Base-by-base conservation (phyloP, 2,797 vertebrate genomes). In the Zenarchopterus dispar region DNA sequence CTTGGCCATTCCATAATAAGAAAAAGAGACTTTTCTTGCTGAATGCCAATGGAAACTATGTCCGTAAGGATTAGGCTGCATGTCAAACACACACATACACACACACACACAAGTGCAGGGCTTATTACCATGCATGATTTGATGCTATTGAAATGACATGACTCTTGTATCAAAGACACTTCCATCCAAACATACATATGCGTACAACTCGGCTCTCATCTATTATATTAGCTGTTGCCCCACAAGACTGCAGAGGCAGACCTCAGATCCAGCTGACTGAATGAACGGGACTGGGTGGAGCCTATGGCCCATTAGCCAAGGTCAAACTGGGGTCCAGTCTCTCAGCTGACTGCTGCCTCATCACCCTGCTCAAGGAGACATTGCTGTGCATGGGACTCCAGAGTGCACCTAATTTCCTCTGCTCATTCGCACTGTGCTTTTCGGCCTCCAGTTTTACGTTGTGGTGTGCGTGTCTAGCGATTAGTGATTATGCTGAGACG, bases 401-500 rank as follows among this genome's bases (percentile, higher is more conserved):
- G 43, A 67, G 61, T 58, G 63, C 78, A 73, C 60, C 63, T 71
- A 47, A 82, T 82, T 82, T 86, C 75, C 84, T 85, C 46, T 49
- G 47, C 69, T 71, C 82, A 79, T 86, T 83, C 77, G 70, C 79
- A 81, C 79, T 48, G 45, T 67, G 68, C 59, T 56, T 73, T 56
- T 50, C 31, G 64, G 55, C 67, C 73, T 77, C n/a, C n/a, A n/a
- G n/a, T n/a, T n/a, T n/a, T 70, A 39, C 50, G 52, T 26, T 22
- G 19, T 44, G 8, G 46, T 64, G 67, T 48, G 47, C 49, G 33
- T 55, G 50, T 67, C 53, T 2, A 70, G 85, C 92, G 90, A 91
- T 92, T 90, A 90, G 81, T 82, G 85, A 87, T 91, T 89, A 88
- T 87, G 91, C 93, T 93, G 92, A 93, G 85, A 69, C 81, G 79